Evolutionary conservation across 2,113 vertebrate species (phyloP), one percentile per base, ranked within the genome.

Genomic region (Oceanodroma tethys): DNA sequence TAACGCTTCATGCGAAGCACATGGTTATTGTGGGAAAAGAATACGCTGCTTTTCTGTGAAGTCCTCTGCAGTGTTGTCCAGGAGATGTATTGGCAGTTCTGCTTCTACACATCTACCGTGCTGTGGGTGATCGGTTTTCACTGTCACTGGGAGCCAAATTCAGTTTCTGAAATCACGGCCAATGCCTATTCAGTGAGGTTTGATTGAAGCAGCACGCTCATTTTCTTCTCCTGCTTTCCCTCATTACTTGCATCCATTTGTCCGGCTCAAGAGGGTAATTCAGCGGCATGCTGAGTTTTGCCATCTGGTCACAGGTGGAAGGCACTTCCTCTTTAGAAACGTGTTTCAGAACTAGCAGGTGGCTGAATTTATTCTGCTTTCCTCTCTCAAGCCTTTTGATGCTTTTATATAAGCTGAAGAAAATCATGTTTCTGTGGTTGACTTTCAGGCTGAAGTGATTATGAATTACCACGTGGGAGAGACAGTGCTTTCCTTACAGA

Each of bases 391-490:
- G 26, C 63, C 43, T 86, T 86, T 63, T 60, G 45, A 52, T 89
- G 43, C 78, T 80, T 88, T 85, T 94, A n/a, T 68, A 15, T 48
- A 81, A 95, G 21, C 81, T 66, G 2, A 71, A 79, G 19, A 14
- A 79, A 65, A 65, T 79, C 30, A 7, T 30, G 10, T 47, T 92
- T 78, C 76, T 93, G 50, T 92, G 82, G 32, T 93, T 92, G 29
- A 40, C 81, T 92, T 97, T 3, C 97, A 99, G 99, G 99, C 99
- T 30, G 99, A 99, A 91, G 98, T 99, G 80, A 99, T 99, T 23
- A 98, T 99, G 96, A 99, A 99, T 96, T 99, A 99, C 59, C 99
- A 99, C 2, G 98, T 99, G 8, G 99, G 99, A 53, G 99, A 99
- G 97, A 99, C 99, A 0, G 98, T 99, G 62, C 98, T 99, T 34